Conservation (phyloP, 1,140 invertebrate species). For the Araneus ventricosus region DNA sequence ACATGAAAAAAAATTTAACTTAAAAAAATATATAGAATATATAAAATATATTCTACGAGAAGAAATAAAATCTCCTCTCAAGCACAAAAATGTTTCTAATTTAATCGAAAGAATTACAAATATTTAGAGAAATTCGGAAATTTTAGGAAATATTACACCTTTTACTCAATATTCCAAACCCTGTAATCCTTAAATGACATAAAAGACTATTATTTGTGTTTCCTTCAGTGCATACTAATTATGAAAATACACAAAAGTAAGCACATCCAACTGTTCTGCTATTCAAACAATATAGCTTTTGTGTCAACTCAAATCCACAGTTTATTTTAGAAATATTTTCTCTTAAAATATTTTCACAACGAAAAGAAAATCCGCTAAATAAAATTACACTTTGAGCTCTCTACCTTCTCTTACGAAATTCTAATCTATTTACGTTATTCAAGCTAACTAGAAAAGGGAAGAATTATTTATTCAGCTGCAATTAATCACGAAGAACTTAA, state of each 20-base stretch:
- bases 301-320: not conserved
- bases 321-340: not conserved
- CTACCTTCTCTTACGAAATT: not conserved
- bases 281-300: not conserved
- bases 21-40: no score
- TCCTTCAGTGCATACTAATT: not conserved
- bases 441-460: not conserved
- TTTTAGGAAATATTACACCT: no score
- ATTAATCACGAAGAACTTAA: not conserved
- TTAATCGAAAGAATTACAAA: no score
- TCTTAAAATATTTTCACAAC: not conserved
- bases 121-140: no score
- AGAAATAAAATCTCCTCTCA: no score
- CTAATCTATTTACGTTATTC: not conserved
- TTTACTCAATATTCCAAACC: no score
- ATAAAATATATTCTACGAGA: no score
- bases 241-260: not conserved
- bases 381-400: not conserved
- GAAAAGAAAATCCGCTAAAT: not conserved
- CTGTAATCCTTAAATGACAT: no score
- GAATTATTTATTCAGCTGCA: conserved; percentile 30
- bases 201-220: no score
- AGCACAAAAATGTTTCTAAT: no score
- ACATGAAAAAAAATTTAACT: no score
- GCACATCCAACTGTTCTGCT: not conserved